Evolutionary conservation across 2,888 invertebrate genomes (phyloP), one percentile per base, ranked within the genome.

Genomic region (Chydorus sphaericus): DNA sequence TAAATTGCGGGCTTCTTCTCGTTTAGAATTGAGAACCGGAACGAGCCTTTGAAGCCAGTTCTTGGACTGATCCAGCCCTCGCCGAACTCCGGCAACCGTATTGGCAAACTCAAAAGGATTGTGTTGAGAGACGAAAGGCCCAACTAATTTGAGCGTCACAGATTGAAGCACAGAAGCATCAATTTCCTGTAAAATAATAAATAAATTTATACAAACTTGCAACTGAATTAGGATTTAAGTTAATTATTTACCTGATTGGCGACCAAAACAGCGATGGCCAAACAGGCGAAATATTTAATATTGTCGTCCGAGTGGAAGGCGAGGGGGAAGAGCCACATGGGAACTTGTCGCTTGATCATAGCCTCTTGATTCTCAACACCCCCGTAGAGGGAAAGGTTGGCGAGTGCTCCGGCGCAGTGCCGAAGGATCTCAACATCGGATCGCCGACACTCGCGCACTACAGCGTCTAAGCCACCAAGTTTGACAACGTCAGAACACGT

Each of bases 231-330:
- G n/a, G n/a, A n/a, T n/a, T n/a, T n/a, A n/a, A n/a, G 14, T n/a
- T n/a, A n/a, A n/a, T n/a, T n/a, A n/a, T n/a, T n/a, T n/a, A n/a
- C n/a, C n/a, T 93, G 92, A 70, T 96, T 96, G 10, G 94, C 93
- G 26, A 94, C 93, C 60, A 97, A 76, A 29, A 91, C 91, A 5
- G 96, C 91, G 62, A 97, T 96, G 30, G 97, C 97, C 66, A 98
- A 75, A 68, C 97, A 98, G 11, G 98, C 97, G 69, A 97, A 98
- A 71, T 98, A 98, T 70, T 93, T 91, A 60, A 93, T 91, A 65
- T 94, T 90, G 68, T 97, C 96, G 67, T 98, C 97, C 63, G 82
- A 82, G 68, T 93, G 91, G 69, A 94, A 96, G 18, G 97, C 98
- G 62, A 98, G 71, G 0, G 97, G 94, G 70, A 97, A 98, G 59